Base-by-base conservation (phyloP, 2,113 vertebrate species). In the Platichthys flesus region DNA sequence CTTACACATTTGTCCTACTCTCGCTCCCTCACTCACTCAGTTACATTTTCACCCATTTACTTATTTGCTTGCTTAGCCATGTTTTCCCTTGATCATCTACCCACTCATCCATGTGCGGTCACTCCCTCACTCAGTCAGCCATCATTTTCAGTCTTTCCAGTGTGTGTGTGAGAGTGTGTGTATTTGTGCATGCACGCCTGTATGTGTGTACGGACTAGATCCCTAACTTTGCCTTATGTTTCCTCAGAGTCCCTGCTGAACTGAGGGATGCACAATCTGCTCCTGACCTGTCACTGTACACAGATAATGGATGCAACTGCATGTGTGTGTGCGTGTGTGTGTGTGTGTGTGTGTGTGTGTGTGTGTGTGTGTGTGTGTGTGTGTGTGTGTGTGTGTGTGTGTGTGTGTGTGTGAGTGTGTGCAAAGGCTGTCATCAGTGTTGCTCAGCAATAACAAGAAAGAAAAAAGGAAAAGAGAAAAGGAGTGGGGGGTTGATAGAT, bases 281-380 rank as follows among this genome's bases (percentile, higher is more conserved):
- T 87, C 85, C 91, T 89, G 88, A 92, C 87, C 90, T 90, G 88
- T 90, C 90, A 91, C 86, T 83, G 76, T 82, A 78, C 78, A 89
- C 81, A 78, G 76, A 89, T 90, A 90, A 93, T 84, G 85, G 90
- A 90, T 90, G 85, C 76, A 62, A 26, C 62, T 81, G 23, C 35
- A 23, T 65, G 47, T 72, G 76, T 70, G 72, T 65, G 13, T 63
- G 23, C 37, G 54, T 74, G 51, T 28, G 28, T 28, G 60, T 52
- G 47, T 59, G 76, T 61, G 65, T 40, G 65, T 24, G 56, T 58
- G 47, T 47, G 59, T 76, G 51, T 28, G 28, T 28, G 70, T 57
- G 54, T 31, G 28, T 6, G 5, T 31, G 28, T 31, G 28, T 72
- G 76, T 69, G 72, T 62, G 13, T 62, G 26, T 47, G 59, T 76